These are phyloP conservation scores for Elachura formosa DNA, from an alignment of 2,113 vertebrate species.

Conservation along the genomic window DNA sequence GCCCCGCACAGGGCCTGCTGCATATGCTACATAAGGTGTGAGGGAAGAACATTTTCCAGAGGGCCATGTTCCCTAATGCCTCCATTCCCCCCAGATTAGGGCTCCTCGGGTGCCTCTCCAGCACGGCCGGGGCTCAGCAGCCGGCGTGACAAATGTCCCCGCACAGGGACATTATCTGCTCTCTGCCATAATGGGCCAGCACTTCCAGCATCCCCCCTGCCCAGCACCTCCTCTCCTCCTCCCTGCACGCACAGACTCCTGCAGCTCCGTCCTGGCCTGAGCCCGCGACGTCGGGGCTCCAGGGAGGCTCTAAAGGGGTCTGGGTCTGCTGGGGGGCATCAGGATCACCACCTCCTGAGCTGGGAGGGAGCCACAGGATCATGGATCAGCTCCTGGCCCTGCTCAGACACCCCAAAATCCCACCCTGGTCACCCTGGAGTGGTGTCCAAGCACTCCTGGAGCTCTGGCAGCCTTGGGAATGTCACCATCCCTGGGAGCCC, in stretches of 20 bases:
- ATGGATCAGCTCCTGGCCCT: rapidly evolving
- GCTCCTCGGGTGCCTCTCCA: conserved; percentile 17
- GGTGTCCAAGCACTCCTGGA: rapidly evolving
- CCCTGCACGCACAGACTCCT: background rate
- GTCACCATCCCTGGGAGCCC: background rate
- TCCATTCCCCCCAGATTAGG: conserved; percentile 39
- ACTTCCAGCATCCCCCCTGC: background rate
- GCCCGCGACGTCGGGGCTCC: background rate
- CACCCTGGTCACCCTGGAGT: background rate
- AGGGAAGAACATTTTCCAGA: conserved; percentile 32
- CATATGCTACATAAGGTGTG: conserved; percentile 28
- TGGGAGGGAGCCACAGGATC: background rate
- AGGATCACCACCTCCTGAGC: background rate
- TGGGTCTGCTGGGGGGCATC: rapidly evolving
- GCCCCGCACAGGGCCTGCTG: conserved; percentile 7
- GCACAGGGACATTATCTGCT: conserved; percentile 34
- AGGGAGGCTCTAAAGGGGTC: background rate
- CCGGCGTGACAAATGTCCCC: conserved; percentile 10
- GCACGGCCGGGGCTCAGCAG: background rate
- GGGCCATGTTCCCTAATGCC: conserved; percentile 29
- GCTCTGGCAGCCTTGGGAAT: background rate
- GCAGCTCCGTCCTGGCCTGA: background rate
- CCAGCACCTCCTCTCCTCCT: background rate
- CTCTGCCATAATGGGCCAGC: background rate
- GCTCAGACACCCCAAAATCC: background rate